Base-by-base conservation (phyloP, 2,113 vertebrate species). In the Cygnus atratus region DNA sequence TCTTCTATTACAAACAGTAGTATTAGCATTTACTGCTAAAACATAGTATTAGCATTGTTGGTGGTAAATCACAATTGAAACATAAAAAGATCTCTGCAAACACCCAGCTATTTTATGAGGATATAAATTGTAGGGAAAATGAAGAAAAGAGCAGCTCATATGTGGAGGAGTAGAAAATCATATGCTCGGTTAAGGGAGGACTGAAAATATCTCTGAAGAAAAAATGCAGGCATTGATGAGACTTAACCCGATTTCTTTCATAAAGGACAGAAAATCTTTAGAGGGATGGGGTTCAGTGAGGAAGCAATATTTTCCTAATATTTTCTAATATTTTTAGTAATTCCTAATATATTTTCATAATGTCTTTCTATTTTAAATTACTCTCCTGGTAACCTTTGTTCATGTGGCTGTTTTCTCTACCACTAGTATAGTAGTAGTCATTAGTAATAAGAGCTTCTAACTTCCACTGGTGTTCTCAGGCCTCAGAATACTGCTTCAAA, bases 41-140 rank as follows among this genome's bases (percentile, higher is more conserved):
- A 48, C 46, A 58, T 26, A 80, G 44, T 68, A 89, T 91, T 87
- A 82, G 19, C 70, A 82, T 84, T 5, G 1, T 7, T 52, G 35
- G 35, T 76, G 28, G 84, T 71, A 87, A 92, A 94, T 92, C 90
- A 82, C 74, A 89, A n/a, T 37, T 85, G 87, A 84, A 95, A 90
- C 41, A 66, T 66, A 54, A 68, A 26, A 87, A 77, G 43, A 84
- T 70, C n/a, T 62, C 81, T 93, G 77, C 78, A 70, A 91, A 70
- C 50, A 87, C 26, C 4, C 33, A 50, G 41, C 41, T 94, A 66
- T 91, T 95, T 91, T 83, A 88, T 87, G 58, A 59, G 83, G 26
- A 58, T 58, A 82, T 84, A 82, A 92, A 95, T 94, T 20, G 6
- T 18, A 82, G 28, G 6, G 21, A 73, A 85, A 95, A 95, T 89